Base-by-base conservation (phyloP, 1,140 invertebrate genomes). In the Eufriesea mexicana region DNA sequence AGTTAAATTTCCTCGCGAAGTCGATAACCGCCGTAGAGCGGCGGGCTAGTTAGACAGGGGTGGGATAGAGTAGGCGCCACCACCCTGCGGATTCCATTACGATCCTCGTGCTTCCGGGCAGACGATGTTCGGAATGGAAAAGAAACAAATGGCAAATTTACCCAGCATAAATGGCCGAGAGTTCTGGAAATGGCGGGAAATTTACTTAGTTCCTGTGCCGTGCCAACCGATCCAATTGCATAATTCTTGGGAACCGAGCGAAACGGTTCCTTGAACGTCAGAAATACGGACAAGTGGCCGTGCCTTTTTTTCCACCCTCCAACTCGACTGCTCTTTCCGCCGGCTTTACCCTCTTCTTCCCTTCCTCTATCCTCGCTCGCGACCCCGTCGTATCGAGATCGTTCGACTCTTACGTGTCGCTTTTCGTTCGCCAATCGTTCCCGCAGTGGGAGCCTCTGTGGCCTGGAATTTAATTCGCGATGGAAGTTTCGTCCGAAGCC, bases 111-210 rank as follows among this genome's bases (percentile, higher is more conserved):
- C n/a, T 70, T 79, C 62, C 61, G 76, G 61, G 25, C 59, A 57
- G 76, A 62, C 61, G 70, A 59, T 61, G 62, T 35, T n/a, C 57
- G 81, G 54, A 77, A 88, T 88, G 79, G 47, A 88, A 89, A 85
- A 89, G 86, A 88, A 89, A 89, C 84, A 88, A 89, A 88, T 83
- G 83, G 77, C 54, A 85, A 87, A 85, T 89, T 89, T 89, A 85
- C 87, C 76, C 79, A 68, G 83, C 86, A 89, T 88, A 89, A 89
- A 89, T 73, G 87, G 83, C 67, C 74, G 67, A 59, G 79, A 83
- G 83, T 85, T 61, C 82, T 88, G 86, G 82, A 83, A 88, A 88
- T 83, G 84, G 84, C 57, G 86, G 79, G 72, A 88, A 88, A 88
- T 89, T 89, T 89, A 85, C 87, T 89, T 89, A 89, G 87, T 77